Evolutionary conservation across 2,113 vertebrate genomes (phyloP).

Genomic region (Rafetus swinhoei): DNA sequence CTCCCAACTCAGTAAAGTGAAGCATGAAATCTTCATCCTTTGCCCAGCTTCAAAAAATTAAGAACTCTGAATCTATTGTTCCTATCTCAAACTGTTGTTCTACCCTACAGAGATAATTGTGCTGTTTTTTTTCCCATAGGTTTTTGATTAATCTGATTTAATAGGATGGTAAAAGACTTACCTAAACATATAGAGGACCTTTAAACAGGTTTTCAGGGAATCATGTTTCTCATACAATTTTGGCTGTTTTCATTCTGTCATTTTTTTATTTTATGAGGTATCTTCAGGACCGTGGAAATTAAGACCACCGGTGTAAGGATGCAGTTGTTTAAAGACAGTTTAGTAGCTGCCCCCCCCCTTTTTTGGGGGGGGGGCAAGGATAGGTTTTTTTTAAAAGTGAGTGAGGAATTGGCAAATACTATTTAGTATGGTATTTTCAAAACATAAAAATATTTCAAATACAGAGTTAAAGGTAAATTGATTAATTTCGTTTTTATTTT

Average conservation of each 20-base stretch:
- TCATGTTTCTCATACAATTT: background rate
- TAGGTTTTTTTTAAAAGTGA: slow-evolving; percentile 3
- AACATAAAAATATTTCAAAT: background rate
- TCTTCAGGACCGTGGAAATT: background rate
- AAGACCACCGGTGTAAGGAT: background rate
- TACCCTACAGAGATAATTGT: background rate
- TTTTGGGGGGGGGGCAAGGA: background rate
- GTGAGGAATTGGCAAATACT: slow-evolving; percentile 13
- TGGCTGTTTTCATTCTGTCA: background rate
- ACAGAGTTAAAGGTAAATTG: background rate
- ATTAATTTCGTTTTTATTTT: background rate
- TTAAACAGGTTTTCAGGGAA: background rate
- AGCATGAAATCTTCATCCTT: background rate
- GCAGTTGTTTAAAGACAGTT: background rate
- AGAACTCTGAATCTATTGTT: background rate
- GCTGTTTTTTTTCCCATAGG: background rate
- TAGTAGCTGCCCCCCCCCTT: background rate
- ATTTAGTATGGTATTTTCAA: background rate
- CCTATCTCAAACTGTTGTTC: background rate
- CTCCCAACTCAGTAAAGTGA: background rate
- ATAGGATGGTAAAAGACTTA: background rate
- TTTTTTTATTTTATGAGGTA: background rate
- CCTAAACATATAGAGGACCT: background rate
- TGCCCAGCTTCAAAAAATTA: background rate
- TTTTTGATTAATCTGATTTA: background rate